Percentiles rank a stretch among this genome's conserved stretches.
Evolutionary conservation across 2,888 invertebrate species (phyloP).

Genomic region (Dione vanillae): DNA sequence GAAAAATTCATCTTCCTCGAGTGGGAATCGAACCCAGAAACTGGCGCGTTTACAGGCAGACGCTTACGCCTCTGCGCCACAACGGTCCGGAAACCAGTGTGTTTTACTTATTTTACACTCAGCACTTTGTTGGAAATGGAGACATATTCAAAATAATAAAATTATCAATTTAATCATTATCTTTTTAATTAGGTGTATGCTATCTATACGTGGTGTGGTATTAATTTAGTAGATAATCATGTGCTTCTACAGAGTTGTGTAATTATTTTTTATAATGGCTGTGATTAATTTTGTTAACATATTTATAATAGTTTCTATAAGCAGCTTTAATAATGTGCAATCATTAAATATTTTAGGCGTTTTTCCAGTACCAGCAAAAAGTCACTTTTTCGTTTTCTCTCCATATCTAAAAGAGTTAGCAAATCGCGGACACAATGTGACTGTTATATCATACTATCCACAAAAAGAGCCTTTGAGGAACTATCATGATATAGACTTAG

Average conservation of each 20-base stretch:
- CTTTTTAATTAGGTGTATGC: background rate
- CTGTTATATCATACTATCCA: conserved; percentile 87
- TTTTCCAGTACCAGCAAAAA: conserved; percentile 87
- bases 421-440: conserved; percentile 86
- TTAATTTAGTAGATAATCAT: conserved; percentile 3
- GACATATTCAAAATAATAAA: too few relatives aligned
- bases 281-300: conserved; percentile 7
- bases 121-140: too few relatives aligned
- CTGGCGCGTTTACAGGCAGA: too few relatives aligned
- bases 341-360: conserved; percentile 84
- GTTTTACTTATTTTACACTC: too few relatives aligned
- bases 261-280: conserved; percentile 23
- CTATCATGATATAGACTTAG: conserved; percentile 85
- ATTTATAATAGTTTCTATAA: conserved; percentile 9
- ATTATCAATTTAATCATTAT: background rate
- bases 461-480: conserved; percentile 71
- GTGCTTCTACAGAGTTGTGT: background rate
- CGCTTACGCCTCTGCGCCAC: too few relatives aligned
- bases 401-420: conserved; percentile 85
- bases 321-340: conserved; percentile 35
- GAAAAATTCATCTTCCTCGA: too few relatives aligned
- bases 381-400: conserved; percentile 87
- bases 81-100: too few relatives aligned
- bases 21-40: too few relatives aligned
- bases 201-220: background rate